Evolutionary conservation across 2,797 vertebrate species (phyloP).

Genomic region (Calcarius lapponicus): DNA sequence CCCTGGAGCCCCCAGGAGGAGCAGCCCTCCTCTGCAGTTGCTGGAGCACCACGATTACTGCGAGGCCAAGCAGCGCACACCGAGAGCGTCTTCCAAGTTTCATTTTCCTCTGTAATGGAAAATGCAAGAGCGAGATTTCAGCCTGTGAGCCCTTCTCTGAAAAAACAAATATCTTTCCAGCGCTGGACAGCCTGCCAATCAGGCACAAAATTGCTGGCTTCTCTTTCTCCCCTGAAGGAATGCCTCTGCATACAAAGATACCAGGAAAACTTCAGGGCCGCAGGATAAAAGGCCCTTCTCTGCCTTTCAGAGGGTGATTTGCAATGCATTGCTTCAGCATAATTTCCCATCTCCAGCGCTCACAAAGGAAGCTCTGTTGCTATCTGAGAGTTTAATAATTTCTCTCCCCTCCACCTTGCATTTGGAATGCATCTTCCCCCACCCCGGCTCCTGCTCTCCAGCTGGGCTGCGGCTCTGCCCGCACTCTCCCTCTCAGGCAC

Average conservation of each 20-base stretch:
- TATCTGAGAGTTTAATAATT: conserved; percentile 73
- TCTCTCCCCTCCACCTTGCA: conserved; percentile 67
- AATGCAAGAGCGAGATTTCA: conserved; percentile 64
- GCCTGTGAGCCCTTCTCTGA: conserved; percentile 65
- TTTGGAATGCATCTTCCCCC: conserved; percentile 54
- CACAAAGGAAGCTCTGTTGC: conserved; percentile 74
- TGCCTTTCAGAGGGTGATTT: conserved; percentile 67
- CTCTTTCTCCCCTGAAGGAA: conserved; percentile 72
- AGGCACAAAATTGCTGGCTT: conserved; percentile 74
- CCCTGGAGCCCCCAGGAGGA: neutral
- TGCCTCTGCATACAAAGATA: conserved; percentile 75
- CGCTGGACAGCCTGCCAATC: conserved; percentile 77
- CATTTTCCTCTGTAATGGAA: conserved; percentile 65
- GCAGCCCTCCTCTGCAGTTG: neutral
- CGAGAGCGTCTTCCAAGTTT: conserved; percentile 23
- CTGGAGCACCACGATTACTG: neutral
- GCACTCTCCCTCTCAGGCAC: neutral
- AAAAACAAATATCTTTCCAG: conserved; percentile 76
- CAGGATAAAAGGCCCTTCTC: conserved; percentile 71
- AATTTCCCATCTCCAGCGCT: conserved; percentile 72
- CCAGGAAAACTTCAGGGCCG: conserved; percentile 60
- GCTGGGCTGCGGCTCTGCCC: neutral
- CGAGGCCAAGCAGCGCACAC: neutral
- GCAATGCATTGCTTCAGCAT: conserved; percentile 77
- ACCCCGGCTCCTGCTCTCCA: neutral